Conservation (phyloP, 2,113 vertebrate species). For the Osmerus eperlanus region DNA sequence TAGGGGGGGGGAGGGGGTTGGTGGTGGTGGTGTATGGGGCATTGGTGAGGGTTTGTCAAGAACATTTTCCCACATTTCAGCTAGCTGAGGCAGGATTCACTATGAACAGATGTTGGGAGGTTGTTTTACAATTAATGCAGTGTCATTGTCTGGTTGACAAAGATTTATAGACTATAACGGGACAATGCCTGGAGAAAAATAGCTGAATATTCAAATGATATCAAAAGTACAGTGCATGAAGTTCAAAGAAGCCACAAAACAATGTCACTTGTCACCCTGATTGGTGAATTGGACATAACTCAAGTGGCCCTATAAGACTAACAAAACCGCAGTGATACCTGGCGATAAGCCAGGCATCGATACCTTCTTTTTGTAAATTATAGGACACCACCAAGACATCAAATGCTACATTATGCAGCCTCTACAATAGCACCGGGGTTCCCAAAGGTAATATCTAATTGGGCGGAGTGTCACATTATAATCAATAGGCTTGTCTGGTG, state of each 20-base stretch:
- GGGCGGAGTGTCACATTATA: conserved; percentile 29
- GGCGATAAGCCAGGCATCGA: conserved; percentile 22
- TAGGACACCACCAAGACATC: conserved; percentile 21
- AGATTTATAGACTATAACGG: background rate
- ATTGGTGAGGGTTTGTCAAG: conserved; percentile 13
- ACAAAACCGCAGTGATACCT: background rate
- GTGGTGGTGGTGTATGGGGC: background rate
- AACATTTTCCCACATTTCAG: background rate
- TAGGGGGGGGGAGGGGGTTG: background rate
- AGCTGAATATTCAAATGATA: background rate
- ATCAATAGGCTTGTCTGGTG: conserved; percentile 45
- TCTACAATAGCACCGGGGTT: conserved; percentile 29
- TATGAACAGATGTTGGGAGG: conserved; percentile 16
- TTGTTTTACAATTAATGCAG: conserved; percentile 10
- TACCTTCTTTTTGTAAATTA: conserved; percentile 27
- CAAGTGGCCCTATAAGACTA: background rate
- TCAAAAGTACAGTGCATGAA: background rate
- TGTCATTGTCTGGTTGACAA: background rate
- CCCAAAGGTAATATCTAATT: conserved; percentile 30
- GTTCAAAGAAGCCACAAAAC: background rate
- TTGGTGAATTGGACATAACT: background rate
- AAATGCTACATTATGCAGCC: conserved; percentile 21
- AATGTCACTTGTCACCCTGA: background rate
- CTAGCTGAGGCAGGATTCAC: background rate
- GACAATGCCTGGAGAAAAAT: too few relatives aligned